These are phyloP conservation scores for Margaritifera margaritifera DNA, from an alignment of 2,888 invertebrate species.

Conservation along the genomic window DNA sequence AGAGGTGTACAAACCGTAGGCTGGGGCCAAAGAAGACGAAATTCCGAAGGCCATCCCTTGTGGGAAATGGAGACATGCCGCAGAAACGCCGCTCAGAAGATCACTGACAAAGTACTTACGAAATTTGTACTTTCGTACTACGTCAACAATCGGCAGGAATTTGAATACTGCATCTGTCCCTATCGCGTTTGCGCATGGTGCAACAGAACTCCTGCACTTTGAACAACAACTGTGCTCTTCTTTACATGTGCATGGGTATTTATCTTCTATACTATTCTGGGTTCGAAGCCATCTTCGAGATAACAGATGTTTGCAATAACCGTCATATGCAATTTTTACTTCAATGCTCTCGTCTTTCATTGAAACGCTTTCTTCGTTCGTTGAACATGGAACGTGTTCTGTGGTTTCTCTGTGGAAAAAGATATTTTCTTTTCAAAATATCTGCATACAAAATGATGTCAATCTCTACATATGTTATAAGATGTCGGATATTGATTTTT, in stretches of 20 bases:
- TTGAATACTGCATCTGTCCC: background rate
- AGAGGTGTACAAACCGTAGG: conserved; percentile 58
- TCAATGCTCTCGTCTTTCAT: too few relatives aligned
- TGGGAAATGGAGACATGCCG: conserved; percentile 64
- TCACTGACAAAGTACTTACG: conserved; percentile 29
- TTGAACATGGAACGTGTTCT: too few relatives aligned
- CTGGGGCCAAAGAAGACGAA: conserved; percentile 54
- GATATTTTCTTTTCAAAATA: too few relatives aligned
- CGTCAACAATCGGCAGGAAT: conserved; percentile 13
- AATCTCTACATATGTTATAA: too few relatives aligned
- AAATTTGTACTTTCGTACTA: conserved; percentile 13
- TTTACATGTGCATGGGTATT: conserved; percentile 3
- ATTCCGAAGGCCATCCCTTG: conserved; percentile 64
- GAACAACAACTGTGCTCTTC: background rate
- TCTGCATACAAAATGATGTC: too few relatives aligned
- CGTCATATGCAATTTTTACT: too few relatives aligned
- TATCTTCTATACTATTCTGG: conserved; percentile 18
- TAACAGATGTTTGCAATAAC: too few relatives aligned
- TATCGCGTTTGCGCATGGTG: background rate
- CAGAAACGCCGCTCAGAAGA: conserved; percentile 58
- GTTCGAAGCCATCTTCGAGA: conserved; percentile 10
- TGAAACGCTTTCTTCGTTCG: too few relatives aligned
- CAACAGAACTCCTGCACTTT: background rate
- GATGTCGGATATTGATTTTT: too few relatives aligned
- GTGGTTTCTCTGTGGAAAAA: too few relatives aligned